Conservation (phyloP, 2,113 vertebrate species). For the Apus apus region DNA sequence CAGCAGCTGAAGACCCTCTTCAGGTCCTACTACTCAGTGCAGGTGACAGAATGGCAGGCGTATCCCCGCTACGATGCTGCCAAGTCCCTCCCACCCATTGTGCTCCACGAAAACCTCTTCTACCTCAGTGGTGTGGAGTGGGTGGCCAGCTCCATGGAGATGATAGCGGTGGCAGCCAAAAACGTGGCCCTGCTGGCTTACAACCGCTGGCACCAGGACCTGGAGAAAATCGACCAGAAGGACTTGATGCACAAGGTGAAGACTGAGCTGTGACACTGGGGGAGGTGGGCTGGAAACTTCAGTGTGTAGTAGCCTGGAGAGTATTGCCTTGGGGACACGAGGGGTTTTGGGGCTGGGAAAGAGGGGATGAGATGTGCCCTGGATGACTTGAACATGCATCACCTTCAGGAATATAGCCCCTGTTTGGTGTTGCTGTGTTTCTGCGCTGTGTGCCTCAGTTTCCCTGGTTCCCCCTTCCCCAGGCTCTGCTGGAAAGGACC, state of each 20-base stretch:
- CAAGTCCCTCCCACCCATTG: conserved; percentile 80
- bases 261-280: conserved; percentile 85
- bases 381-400: background rate
- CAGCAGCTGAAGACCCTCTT: conserved; percentile 93
- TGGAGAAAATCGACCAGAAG: conserved; percentile 94
- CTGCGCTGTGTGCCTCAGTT: background rate
- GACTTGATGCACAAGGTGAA: conserved; percentile 98
- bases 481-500: background rate
- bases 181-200: conserved; percentile 95
- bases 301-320: background rate
- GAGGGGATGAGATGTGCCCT: background rate
- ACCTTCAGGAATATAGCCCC: conserved; percentile 5
- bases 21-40: conserved; percentile 96
- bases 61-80: conserved; percentile 85
- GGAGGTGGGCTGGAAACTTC: background rate
- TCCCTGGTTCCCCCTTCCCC: background rate
- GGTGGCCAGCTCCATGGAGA: conserved; percentile 95
- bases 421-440: background rate
- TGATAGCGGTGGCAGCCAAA: conserved; percentile 92
- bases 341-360: background rate
- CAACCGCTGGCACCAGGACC: conserved; percentile 92
- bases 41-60: conserved; percentile 89
- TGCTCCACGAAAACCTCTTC: conserved; percentile 92
- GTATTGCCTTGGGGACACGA: background rate
- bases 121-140: conserved; percentile 94